A percentile compares a stretch with the other conserved stretches of the same genome.
Evolutionary conservation across 2,888 invertebrate genomes (phyloP).

Genomic region (Cordilura impudica): DNA sequence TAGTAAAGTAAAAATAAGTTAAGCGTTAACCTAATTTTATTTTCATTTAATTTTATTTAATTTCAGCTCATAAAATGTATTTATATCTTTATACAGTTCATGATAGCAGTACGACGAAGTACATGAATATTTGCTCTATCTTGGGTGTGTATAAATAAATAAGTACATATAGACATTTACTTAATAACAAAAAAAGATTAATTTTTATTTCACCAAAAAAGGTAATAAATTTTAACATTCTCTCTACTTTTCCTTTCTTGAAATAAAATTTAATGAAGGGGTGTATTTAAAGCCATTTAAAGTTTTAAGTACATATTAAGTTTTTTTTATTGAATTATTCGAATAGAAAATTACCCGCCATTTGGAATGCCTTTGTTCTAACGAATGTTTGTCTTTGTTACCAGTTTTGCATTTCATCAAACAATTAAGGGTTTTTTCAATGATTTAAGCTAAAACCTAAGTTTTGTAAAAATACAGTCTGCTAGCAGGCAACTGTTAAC

Average conservation of each 20-base stretch:
- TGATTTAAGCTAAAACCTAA: no score
- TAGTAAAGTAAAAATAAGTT: constrained; percentile 60
- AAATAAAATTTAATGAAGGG: not conserved
- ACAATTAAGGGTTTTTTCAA: no score
- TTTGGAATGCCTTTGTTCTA: no score
- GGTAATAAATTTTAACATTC: constrained; percentile 39
- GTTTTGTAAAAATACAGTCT: no score
- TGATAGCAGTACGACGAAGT: constrained; percentile 25
- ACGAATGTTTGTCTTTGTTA: no score
- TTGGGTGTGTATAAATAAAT: constrained; percentile 29
- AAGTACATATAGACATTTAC: constrained; percentile 18
- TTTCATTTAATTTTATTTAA: constrained; percentile 67
- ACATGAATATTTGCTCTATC: not conserved
- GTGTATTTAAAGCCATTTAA: constrained; percentile 13
- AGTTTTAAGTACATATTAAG: no score
- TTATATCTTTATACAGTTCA: constrained; percentile 18
- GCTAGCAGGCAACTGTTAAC: no score
- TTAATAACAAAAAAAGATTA: constrained; percentile 30
- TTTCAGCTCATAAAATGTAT: constrained; percentile 65
- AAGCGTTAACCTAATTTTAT: constrained; percentile 68
- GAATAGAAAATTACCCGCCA: no score
- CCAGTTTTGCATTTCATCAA: no score
- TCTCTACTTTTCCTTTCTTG: not conserved
- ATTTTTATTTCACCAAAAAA: constrained; percentile 44
- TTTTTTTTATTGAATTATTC: no score